Conservation (phyloP, 2,113 vertebrate species). For the Megaceryle maxima region DNA sequence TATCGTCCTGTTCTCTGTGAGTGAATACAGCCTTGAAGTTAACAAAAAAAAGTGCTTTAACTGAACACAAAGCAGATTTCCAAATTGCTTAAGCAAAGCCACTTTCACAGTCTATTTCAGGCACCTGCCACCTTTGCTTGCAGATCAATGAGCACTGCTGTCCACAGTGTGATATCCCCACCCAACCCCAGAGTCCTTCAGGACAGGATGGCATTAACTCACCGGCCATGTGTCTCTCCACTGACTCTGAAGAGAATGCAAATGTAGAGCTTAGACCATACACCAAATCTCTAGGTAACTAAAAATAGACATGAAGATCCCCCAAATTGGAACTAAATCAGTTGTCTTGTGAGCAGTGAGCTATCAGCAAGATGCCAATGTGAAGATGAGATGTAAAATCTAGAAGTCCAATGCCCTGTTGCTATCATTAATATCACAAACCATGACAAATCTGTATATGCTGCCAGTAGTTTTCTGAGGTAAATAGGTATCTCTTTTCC, state of each 20-base stretch:
- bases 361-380: not conserved
- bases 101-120: not conserved
- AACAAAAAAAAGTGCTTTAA: not conserved
- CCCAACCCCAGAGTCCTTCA: not conserved
- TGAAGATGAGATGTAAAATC: not conserved
- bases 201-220: not conserved
- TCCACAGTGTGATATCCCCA: not conserved
- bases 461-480: not conserved
- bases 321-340: not conserved
- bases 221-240: not conserved
- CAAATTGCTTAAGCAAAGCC: not conserved
- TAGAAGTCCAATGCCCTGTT: not conserved
- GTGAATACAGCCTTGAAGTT: constrained; percentile 60
- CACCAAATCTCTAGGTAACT: not conserved
- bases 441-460: not conserved
- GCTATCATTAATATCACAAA: not conserved
- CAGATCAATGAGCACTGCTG: not conserved
- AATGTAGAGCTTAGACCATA: not conserved
- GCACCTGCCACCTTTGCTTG: not conserved
- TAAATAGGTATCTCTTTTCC: not conserved
- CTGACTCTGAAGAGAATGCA: not conserved
- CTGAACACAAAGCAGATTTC: not conserved
- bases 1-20: constrained; percentile 14
- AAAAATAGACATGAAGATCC: not conserved
- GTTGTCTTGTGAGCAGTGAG: not conserved